Base-by-base conservation (phyloP, 2,888 invertebrate genomes). In the Plagodis pulveraria region DNA sequence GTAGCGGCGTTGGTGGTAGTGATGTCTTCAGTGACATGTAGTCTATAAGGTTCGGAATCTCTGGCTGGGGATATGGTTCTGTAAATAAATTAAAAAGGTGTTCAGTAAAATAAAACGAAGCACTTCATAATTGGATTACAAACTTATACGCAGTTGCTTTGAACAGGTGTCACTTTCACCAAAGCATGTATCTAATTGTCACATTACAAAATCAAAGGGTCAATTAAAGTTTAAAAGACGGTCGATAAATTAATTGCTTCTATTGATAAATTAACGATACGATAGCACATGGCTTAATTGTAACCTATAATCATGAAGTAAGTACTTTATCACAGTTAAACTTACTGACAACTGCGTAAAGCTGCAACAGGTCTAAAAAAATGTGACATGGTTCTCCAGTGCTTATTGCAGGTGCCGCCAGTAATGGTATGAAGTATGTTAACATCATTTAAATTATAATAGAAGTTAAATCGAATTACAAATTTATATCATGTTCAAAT, bases 11-110 rank as follows among this genome's bases (percentile, higher is more conserved):
- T 0, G 86, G 83, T 12, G 84, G 78, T 8, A 89, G 57, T 5
- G 85, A 74, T 5, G 80, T 80, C 71, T 91, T 91, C 58, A 90
- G 73, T 4, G 89, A 81, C 89, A 92, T 91, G 78, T 91, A 91
- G 66, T 91, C 91, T 70, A 90, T 85, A 63, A 91, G 78, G 73
- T 87, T 91, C 2, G 88, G 84, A 6, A 90, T 66, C 33, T 92
- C 92, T 2, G 85, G 81, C 51, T 79, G 87, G 0, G 85, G 76
- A 60, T 89, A 92, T 6, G 82, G 61, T 67, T 92, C 92, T 92
- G 90, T n/a, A 86, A 86, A 70, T n/a, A 70, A 74, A 68, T 47
- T 50, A 42, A 46, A 45, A 2, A 22, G 34, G 46, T 1, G 1
- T 8, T 5, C 1, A 38, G 38, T 38, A 38, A 38, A 6, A 38